Conservation (phyloP, 2,888 invertebrate genomes). For the Tubulanus polymorphus region DNA sequence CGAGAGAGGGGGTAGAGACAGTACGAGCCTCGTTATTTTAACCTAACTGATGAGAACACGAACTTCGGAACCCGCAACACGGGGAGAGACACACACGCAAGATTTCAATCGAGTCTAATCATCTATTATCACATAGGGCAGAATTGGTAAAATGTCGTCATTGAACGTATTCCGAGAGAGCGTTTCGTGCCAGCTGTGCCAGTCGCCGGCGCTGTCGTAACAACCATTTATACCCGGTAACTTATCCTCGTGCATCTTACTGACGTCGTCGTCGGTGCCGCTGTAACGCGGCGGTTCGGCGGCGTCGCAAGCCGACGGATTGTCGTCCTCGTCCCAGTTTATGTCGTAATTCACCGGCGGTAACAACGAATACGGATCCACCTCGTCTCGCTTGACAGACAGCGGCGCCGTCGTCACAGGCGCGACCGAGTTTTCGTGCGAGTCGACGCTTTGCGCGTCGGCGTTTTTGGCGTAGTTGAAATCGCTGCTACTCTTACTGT, state of each 20-base stretch:
- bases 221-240: conserved; percentile 57
- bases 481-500: neutral
- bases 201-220: conserved; percentile 57
- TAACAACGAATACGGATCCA: conserved; percentile 61
- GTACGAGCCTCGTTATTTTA: no score
- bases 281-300: conserved; percentile 30
- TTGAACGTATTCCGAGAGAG: conserved; percentile 69
- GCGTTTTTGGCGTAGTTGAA: neutral
- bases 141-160: conserved; percentile 78
- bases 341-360: conserved; percentile 65
- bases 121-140: conserved; percentile 96
- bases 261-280: conserved; percentile 36
- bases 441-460: neutral
- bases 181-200: conserved; percentile 90
- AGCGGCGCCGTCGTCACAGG: no score
- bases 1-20: no score
- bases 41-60: no score
- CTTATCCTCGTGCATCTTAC: conserved; percentile 45
- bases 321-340: conserved; percentile 55
- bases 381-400: conserved; percentile 52
- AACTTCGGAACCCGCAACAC: no score
- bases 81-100: no score
- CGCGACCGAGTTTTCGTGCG: neutral
- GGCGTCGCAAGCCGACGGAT: no score
- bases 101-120: no score